A percentile compares a stretch with the other conserved stretches of the same genome.
phyloP scores from a whole-genome alignment of 1,140 invertebrate species.

The Neotoxoptera formosana region DNA sequence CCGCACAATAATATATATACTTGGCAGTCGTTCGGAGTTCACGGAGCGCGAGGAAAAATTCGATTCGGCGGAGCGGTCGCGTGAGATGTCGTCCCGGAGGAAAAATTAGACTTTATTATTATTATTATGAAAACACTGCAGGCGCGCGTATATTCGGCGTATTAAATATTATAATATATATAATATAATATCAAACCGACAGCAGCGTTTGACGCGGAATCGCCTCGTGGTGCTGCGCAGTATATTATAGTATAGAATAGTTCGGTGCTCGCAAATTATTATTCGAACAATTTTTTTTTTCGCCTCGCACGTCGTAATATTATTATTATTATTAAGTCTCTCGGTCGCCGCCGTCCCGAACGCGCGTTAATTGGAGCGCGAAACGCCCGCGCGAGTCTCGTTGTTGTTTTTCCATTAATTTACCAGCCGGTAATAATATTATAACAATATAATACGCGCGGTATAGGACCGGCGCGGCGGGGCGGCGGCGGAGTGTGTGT shows the following conservation, averaged over 20 bases:
- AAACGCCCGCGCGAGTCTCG: slow-evolving; percentile 21
- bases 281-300: slow-evolving; percentile 1
- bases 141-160: too few relatives aligned
- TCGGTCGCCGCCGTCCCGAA: slow-evolving; percentile 21
- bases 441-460: slow-evolving; percentile 52
- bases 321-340: slow-evolving; percentile 51
- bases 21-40: too few relatives aligned
- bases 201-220: neutral
- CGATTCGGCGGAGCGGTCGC: too few relatives aligned
- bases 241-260: neutral
- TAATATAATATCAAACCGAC: neutral
- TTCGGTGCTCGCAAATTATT: neutral
- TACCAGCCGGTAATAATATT: slow-evolving; percentile 52
- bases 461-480: neutral
- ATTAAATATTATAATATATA: too few relatives aligned
- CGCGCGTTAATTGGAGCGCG: slow-evolving; percentile 53
- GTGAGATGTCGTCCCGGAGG: too few relatives aligned
- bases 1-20: neutral
- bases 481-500: neutral
- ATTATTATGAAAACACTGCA: too few relatives aligned
- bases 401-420: slow-evolving; percentile 58
- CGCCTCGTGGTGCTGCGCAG: neutral
- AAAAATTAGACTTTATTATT: too few relatives aligned
- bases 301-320: neutral
- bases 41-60: too few relatives aligned